Evolutionary conservation across 1,140 invertebrate genomes (phyloP).

Genomic region (Calliopsis andreniformis): DNA sequence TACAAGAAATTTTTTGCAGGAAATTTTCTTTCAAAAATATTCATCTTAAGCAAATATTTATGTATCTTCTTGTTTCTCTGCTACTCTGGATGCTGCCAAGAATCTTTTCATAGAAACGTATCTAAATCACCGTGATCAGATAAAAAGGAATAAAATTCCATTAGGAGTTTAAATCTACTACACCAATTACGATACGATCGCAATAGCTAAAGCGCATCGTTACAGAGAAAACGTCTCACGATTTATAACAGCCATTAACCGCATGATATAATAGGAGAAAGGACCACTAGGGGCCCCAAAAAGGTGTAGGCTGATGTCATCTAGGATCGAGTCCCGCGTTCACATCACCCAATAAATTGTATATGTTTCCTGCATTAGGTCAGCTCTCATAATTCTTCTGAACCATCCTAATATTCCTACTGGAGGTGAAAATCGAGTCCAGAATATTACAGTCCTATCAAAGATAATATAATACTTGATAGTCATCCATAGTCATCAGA

Average conservation of each 20-base stretch:
- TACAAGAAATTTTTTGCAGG: no score
- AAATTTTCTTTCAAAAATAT: no score
- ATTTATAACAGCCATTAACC: conserved; percentile 16
- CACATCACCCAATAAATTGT: neutral
- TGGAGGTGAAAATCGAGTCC: neutral
- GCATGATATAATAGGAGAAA: conserved; percentile 6
- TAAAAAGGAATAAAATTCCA: neutral
- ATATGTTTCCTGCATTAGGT: conserved; percentile 14
- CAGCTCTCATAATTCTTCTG: conserved; percentile 24
- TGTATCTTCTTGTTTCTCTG: no score
- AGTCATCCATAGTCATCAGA: no score
- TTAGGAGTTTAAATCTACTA: neutral
- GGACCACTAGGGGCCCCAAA: neutral
- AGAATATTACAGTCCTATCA: no score
- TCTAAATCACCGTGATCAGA: no score
- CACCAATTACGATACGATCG: neutral
- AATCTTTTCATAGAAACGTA: no score
- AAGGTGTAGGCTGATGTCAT: conserved; percentile 6
- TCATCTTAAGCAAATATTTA: no score
- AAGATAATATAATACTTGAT: no score
- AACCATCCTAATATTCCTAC: neutral
- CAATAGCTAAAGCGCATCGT: neutral
- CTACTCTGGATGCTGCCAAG: no score
- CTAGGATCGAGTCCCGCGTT: conserved; percentile 1
- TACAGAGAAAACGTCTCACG: neutral